Evolutionary conservation across 1,140 invertebrate species (phyloP).

Genomic region (Orius laevigatus): DNA sequence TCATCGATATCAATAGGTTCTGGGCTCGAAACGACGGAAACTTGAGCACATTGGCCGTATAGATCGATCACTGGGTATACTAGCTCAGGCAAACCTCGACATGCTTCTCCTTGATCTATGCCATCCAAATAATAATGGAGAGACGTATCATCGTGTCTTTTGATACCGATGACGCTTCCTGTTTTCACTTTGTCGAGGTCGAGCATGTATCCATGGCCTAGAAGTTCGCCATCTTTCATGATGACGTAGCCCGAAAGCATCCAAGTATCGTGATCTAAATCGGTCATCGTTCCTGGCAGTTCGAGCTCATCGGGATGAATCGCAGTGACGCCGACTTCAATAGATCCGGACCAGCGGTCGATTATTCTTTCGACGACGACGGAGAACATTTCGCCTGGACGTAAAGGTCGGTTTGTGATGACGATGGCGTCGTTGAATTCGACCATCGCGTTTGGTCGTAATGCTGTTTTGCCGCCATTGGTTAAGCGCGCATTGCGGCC

Average conservation of each 20-base stretch:
- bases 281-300: constrained; percentile 78
- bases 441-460: constrained; percentile 63
- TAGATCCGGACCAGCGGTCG: constrained; percentile 77
- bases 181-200: constrained; percentile 21
- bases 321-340: constrained; percentile 74
- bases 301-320: constrained; percentile 75
- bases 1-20: neutral
- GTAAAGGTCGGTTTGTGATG: constrained; percentile 69
- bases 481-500: constrained; percentile 78
- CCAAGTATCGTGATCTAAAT: constrained; percentile 81
- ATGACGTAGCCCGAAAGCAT: constrained; percentile 48
- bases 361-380: constrained; percentile 83
- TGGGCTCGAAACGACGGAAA: constrained; percentile 25
- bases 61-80: constrained; percentile 90
- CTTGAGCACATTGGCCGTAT: constrained; percentile 87
- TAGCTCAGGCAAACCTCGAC: constrained; percentile 59
- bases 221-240: constrained; percentile 21
- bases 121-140: constrained; percentile 85
- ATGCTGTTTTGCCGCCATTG: constrained; percentile 70
- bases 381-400: constrained; percentile 85
- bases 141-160: constrained; percentile 66
- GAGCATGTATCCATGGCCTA: constrained; percentile 20
- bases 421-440: constrained; percentile 92
- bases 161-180: constrained; percentile 40
- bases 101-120: constrained; percentile 75